A percentile compares a stretch with the other conserved stretches of the same genome.
Evolutionary conservation across 1,140 invertebrate species (phyloP).

Genomic region (Aphis gossypii): DNA sequence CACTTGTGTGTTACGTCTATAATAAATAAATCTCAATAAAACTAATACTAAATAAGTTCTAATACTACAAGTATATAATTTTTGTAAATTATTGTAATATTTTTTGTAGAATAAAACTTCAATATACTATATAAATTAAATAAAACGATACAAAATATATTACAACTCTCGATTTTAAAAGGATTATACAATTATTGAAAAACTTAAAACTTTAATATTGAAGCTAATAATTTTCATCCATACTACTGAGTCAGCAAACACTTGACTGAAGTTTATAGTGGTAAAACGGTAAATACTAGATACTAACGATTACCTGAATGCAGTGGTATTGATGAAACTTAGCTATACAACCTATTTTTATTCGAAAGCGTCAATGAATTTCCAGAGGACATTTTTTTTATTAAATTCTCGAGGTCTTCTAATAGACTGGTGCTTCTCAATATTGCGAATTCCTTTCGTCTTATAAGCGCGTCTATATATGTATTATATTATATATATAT

Average conservation of each 20-base stretch:
- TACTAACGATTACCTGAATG: neutral
- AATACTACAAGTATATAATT: neutral
- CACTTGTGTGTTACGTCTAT: neutral
- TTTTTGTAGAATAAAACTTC: neutral
- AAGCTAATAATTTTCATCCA: neutral
- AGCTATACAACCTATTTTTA: slow-evolving; percentile 11
- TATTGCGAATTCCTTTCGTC: slow-evolving; percentile 41
- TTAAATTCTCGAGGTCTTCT: slow-evolving; percentile 44
- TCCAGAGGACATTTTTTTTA: slow-evolving; percentile 24
- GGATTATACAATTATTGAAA: neutral
- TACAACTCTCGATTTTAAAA: neutral
- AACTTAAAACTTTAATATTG: neutral
- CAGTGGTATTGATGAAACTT: neutral
- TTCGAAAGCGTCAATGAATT: neutral
- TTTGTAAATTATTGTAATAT: neutral
- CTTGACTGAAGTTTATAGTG: neutral
- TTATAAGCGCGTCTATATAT: neutral
- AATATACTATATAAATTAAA: neutral
- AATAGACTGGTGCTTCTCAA: slow-evolving; percentile 1
- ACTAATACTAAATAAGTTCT: too few relatives aligned
- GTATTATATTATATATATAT: neutral
- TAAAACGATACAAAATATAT: neutral
- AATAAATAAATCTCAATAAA: neutral
- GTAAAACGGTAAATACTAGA: neutral
- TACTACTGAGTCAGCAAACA: neutral